Conservation (phyloP, 2,888 invertebrate genomes). For the Proisotoma minuta region DNA sequence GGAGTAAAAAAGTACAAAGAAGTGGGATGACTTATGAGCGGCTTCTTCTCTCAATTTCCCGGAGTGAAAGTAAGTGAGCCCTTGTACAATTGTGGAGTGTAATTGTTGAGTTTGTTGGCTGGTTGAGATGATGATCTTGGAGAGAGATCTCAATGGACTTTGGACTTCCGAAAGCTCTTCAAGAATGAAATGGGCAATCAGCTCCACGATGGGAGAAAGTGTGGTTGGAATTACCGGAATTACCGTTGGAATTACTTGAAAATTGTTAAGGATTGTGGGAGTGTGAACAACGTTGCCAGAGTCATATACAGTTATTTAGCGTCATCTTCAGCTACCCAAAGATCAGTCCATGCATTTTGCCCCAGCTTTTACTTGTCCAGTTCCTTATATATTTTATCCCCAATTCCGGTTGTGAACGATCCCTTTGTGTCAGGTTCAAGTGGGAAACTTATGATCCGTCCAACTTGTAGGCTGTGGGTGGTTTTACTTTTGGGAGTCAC, state of each 20-base stretch:
- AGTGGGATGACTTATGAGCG: neutral
- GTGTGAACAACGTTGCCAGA: too few relatives aligned
- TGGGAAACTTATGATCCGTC: too few relatives aligned
- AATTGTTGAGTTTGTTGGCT: neutral
- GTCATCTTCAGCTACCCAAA: too few relatives aligned
- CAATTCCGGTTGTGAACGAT: too few relatives aligned
- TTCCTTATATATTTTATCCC: too few relatives aligned
- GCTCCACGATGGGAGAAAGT: constrained; percentile 5
- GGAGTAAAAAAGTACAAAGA: constrained; percentile 3
- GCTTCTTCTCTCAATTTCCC: neutral
- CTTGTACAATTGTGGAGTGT: neutral
- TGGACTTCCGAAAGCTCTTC: constrained; percentile 12
- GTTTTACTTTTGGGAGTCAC: too few relatives aligned
- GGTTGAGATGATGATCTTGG: constrained; percentile 21
- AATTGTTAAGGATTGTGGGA: too few relatives aligned
- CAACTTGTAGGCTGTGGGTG: too few relatives aligned
- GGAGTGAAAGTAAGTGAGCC: neutral
- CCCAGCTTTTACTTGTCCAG: too few relatives aligned
- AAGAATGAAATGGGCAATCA: constrained; percentile 29
- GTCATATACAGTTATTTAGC: too few relatives aligned
- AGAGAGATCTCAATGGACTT: constrained; percentile 18
- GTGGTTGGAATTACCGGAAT: constrained; percentile 6
- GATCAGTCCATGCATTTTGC: too few relatives aligned
- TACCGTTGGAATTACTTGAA: neutral
- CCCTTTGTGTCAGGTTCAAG: too few relatives aligned